A percentile compares a stretch with the other conserved stretches of the same genome.
Evolutionary conservation across 2,888 invertebrate genomes (phyloP).

Genomic region (Tineola bisselliella): DNA sequence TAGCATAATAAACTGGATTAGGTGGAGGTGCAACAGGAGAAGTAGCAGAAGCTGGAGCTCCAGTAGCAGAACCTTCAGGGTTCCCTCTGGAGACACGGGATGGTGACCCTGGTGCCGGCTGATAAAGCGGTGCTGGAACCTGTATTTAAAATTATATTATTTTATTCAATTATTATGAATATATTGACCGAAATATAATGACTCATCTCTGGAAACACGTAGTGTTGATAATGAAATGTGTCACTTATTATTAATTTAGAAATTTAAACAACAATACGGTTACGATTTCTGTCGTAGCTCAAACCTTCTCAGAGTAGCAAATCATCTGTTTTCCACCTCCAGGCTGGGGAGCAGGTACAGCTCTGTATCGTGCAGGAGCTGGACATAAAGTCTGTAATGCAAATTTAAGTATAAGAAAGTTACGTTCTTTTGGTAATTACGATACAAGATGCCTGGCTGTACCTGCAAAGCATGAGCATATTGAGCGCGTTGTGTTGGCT

Average conservation of each 20-base stretch:
- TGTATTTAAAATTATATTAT: conserved; percentile 21
- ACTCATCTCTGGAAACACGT: too few species aligned
- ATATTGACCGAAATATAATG: too few species aligned
- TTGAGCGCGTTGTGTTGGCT: conserved; percentile 38
- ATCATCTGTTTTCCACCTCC: conserved; percentile 64
- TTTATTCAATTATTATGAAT: too few species aligned
- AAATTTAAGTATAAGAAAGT: background rate
- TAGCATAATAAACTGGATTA: conserved; percentile 80
- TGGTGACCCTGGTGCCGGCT: conserved; percentile 67
- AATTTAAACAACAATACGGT: too few species aligned
- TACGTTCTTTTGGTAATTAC: background rate
- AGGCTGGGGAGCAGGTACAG: conserved; percentile 51
- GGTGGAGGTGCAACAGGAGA: conserved; percentile 54
- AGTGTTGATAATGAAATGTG: background rate
- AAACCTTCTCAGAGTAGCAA: conserved; percentile 62
- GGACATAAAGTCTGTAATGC: conserved; percentile 42
- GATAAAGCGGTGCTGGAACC: conserved; percentile 59
- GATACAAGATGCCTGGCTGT: conserved; percentile 29
- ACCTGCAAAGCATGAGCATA: conserved; percentile 48
- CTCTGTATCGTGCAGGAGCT: conserved; percentile 48
- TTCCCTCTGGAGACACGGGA: conserved; percentile 77
- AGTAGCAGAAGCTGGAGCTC: conserved; percentile 50
- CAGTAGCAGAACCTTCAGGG: conserved; percentile 64
- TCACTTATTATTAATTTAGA: too few species aligned
- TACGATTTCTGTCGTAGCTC: too few species aligned